phyloP scores from a whole-genome alignment of 2,797 vertebrate species.

The Melanotaenia parkinsoni region DNA sequence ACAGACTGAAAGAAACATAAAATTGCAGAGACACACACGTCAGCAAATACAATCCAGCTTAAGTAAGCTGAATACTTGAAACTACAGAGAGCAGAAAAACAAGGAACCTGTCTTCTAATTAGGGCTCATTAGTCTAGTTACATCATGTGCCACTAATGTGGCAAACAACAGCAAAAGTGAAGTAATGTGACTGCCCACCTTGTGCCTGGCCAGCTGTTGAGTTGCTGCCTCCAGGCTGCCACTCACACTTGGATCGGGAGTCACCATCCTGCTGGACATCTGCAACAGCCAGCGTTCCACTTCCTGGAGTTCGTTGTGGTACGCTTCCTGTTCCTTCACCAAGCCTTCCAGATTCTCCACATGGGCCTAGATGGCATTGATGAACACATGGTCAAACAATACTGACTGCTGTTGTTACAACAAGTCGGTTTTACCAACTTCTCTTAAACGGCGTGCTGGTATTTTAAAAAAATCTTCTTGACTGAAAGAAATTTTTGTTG shows the following conservation, averaged over 20 bases:
- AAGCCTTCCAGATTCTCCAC: slow-evolving; percentile 86
- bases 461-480: background rate
- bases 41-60: background rate
- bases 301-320: slow-evolving; percentile 93
- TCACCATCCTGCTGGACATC: slow-evolving; percentile 95
- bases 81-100: background rate
- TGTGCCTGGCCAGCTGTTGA: slow-evolving; percentile 95
- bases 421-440: background rate
- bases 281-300: slow-evolving; percentile 96
- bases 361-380: slow-evolving; percentile 74
- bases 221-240: slow-evolving; percentile 90
- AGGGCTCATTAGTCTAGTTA: slow-evolving; percentile 1
- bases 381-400: slow-evolving; percentile 17
- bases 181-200: slow-evolving; percentile 81
- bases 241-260: slow-evolving; percentile 88
- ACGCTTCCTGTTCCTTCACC: slow-evolving; percentile 93
- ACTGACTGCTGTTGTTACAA: slow-evolving; percentile 1
- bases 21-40: background rate
- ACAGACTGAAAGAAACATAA: background rate
- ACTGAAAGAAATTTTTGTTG: background rate
- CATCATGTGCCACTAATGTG: background rate
- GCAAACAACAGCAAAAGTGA: slow-evolving; percentile 6
- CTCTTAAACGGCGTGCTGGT: background rate
- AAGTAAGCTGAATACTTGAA: background rate
- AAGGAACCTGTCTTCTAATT: slow-evolving; percentile 8